Evolutionary conservation across 2,888 invertebrate species (phyloP), one percentile per base, ranked within the genome.

Genomic region (Diploptera punctata): DNA sequence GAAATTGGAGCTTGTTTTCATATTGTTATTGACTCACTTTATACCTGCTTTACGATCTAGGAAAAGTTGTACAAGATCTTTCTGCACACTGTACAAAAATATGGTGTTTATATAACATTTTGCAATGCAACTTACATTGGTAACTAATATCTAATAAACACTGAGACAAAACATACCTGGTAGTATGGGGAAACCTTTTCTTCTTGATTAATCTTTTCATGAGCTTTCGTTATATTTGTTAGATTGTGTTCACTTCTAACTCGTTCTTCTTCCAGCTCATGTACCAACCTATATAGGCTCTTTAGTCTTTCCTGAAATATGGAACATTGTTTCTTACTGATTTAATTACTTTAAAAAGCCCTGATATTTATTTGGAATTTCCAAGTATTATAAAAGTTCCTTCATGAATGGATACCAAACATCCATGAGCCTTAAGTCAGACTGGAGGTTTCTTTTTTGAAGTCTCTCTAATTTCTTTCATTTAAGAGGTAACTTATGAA

Each of bases 221-320:
- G 93, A 2, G 92, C 91, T 80, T 93, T 91, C 9, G 91, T 85
- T 75, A 97, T 90, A 73, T 91, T 90, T 68, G 90, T 90, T 71
- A 97, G 87, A 71, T 93, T 94, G 70, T 90, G 90, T 79, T 96
- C 95, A 78, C 93, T 92, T 60, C 90, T 87, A n/a, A 87, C 85
- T 68, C 95, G 87, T 80, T 94, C 94, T 67, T 89, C 88, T 81
- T 95, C 94, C 77, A 96, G 91, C 70, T 94, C 93, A 81, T 92
- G 91, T 44, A 95, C 88, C 10, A 94, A 82, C 57, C 89, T 86
- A 78, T 93, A 92, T 16, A 97, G 84, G 4, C 91, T 88, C 80
- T 93, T 91, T 21, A 97, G 83, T 19, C 94, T 88, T 77, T 97
- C 96, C 89, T 95, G 83, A 16, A 87, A 80, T 18, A 2, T 38